phyloP scores from a whole-genome alignment of 1,140 invertebrate genomes.

The Drosophila pallidifrons region DNA sequence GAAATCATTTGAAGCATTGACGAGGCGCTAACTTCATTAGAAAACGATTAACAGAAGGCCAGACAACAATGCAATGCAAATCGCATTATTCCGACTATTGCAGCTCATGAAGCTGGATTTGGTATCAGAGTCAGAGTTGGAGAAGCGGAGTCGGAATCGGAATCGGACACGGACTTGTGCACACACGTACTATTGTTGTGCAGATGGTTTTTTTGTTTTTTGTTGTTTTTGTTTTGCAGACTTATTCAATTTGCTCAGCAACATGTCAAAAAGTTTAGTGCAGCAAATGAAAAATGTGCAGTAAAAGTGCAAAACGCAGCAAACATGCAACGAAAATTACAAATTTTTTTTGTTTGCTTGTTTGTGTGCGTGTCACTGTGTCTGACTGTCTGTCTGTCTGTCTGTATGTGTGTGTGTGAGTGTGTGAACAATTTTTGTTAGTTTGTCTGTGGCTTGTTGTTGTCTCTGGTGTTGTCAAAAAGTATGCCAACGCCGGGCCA shows the following conservation, averaged over 20 bases:
- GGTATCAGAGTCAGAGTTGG: neutral
- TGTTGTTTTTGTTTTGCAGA: conserved; percentile 56
- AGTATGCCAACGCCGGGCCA: conserved; percentile 69
- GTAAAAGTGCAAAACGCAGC: conserved; percentile 80
- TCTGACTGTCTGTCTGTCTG: conserved; percentile 34
- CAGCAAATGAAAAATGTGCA: conserved; percentile 79
- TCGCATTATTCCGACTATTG: conserved; percentile 67
- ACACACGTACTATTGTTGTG: conserved; percentile 56
- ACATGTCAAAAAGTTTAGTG: conserved; percentile 81
- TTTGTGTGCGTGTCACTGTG: conserved; percentile 31
- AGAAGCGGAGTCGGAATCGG: neutral
- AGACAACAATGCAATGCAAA: conserved; percentile 41
- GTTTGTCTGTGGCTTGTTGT: conserved; percentile 75
- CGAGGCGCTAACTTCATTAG: conserved; percentile 40
- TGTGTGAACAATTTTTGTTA: conserved; percentile 59
- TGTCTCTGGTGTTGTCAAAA: conserved; percentile 77
- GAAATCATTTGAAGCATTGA: conserved; percentile 33
- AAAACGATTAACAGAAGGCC: conserved; percentile 47
- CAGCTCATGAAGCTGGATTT: neutral
- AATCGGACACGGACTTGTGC: neutral
- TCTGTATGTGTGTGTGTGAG: conserved; percentile 15
- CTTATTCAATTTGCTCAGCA: conserved; percentile 82
- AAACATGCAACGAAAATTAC: conserved; percentile 81
- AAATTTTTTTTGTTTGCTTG: conserved; percentile 44
- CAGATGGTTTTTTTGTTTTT: neutral